Percentiles rank a stretch among this genome's conserved stretches.
These are phyloP conservation scores for Pecten maximus DNA, from an alignment of 2,888 invertebrate species.

Conservation along the genomic window DNA sequence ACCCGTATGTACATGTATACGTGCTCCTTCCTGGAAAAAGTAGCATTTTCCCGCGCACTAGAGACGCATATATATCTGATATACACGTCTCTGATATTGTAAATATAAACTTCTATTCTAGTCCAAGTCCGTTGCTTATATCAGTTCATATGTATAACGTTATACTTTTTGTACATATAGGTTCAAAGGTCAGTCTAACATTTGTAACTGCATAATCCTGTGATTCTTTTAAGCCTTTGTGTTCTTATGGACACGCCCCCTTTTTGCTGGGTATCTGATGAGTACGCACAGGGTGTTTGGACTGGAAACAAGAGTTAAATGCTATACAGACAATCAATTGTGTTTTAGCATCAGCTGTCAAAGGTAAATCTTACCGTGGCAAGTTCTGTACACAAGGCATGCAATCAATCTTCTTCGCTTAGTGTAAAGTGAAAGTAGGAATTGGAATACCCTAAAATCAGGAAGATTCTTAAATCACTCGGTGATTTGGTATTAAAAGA, in stretches of 20 bases:
- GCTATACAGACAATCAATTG: background rate
- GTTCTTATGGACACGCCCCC: conserved; percentile 5
- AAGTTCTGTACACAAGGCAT: background rate
- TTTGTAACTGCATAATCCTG: background rate
- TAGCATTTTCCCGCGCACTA: no score
- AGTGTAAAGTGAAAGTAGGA: conserved; percentile 14
- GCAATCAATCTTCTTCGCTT: background rate
- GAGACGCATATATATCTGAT: no score
- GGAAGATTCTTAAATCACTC: background rate
- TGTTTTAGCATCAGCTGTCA: background rate
- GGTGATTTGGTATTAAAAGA: no score
- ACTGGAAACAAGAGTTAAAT: background rate
- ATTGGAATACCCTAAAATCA: background rate
- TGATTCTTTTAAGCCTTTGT: background rate
- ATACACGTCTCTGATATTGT: no score
- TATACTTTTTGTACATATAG: no score
- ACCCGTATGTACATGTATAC: no score
- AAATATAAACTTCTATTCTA: no score
- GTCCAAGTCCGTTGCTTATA: no score
- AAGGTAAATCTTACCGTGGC: background rate
- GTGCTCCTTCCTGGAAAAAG: no score
- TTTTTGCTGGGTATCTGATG: background rate
- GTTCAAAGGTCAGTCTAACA: no score
- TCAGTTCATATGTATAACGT: background rate
- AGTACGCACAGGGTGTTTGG: background rate